Evolutionary conservation across 2,888 invertebrate genomes (phyloP), one percentile per base, ranked within the genome.

Genomic region (Scaptomyza reducta): DNA sequence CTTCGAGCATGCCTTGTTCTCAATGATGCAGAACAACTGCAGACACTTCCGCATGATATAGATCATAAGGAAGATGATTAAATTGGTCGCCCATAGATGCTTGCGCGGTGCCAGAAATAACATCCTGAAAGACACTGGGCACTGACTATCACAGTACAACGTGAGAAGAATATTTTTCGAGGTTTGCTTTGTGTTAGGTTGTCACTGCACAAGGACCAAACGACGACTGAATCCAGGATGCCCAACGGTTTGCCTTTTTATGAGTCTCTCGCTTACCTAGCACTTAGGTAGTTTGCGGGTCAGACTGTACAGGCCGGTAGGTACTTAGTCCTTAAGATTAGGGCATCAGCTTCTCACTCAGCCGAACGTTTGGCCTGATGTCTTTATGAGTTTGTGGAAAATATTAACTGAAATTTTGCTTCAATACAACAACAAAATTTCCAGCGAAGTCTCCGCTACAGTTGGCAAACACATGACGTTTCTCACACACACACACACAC

Each of bases 311-410:
- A 46, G 49, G 31, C 42, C 38, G 47, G 2, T 31, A 40, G 62
- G 64, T 71, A 72, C 53, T 35, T 67, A 77, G 74, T 74, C 84
- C 73, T 73, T 65, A 50, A 79, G 84, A 73, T 86, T 83, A 71
- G 85, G 87, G 82, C 85, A 70, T 80, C 45, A 13, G 25, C 31
- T 41, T 41, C n/a, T n/a, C n/a, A n/a, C n/a, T n/a, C n/a, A n/a
- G n/a, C n/a, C n/a, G n/a, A 51, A 40, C 38, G 46, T 18, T 44
- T 55, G 41, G 35, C 27, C 59, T 59, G 45, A 47, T 53, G 81
- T 72, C 70, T 82, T 82, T 82, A 82, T 87, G 82, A 87, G 79
- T 87, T 87, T 73, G 76, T 70, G 73, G 79, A 78, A 82, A 87
- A 78, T 71, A 59, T 72, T 50, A 64, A 54, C 66, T 70, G 27